Base-by-base conservation (phyloP, 2,113 vertebrate genomes). In the Regulus satrapa region DNA sequence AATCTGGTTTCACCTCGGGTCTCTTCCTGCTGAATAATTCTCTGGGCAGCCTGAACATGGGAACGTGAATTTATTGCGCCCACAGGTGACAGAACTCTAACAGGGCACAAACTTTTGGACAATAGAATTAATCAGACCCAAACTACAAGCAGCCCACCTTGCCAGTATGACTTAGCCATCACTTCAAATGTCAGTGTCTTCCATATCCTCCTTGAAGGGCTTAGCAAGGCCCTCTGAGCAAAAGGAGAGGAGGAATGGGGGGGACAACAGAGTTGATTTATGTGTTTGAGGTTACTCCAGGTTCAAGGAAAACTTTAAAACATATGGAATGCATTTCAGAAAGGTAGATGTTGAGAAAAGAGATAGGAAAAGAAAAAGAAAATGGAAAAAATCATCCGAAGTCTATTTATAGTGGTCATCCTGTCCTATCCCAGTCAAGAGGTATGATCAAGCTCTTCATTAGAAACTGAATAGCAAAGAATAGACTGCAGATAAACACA, bases 1-100 rank as follows among this genome's bases (percentile, higher is more conserved):
- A 1, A 25, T 8, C 36, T 72, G 52, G 48, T 54, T 75, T 67
- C 62, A 2, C 3, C 19, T 41, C 0, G 0, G 19, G 5, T 61
- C 73, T 81, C n/a, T 38, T 63, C 51, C 94, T 67, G 17, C 8
- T 32, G 23, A 59, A 3, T 36, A 31, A 48, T 59, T 84, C 74
- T 38, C 41, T 2, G 0, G 38, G 14, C 52, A 52, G 48, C 31
- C 52, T 74, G 48, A 85, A 43, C 2, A 4, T 15, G 9, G 28
- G n/a, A 89, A 82, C 3, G 16, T 32, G 41, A 24, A 38, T 69
- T 63, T 82, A 63, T 24, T 61, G 46, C 29, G 68, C 34, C 13
- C 1, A 1, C 28, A 45, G 19, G 36, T 31, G 49, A 78, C 51
- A 80, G 64, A 74, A 59, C 26, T 17, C 56, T 48, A 76, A 48